A percentile compares a stretch with the other conserved stretches of the same genome.
phyloP scores from a whole-genome alignment of 2,888 invertebrate species.

The Morpho achilles region DNA sequence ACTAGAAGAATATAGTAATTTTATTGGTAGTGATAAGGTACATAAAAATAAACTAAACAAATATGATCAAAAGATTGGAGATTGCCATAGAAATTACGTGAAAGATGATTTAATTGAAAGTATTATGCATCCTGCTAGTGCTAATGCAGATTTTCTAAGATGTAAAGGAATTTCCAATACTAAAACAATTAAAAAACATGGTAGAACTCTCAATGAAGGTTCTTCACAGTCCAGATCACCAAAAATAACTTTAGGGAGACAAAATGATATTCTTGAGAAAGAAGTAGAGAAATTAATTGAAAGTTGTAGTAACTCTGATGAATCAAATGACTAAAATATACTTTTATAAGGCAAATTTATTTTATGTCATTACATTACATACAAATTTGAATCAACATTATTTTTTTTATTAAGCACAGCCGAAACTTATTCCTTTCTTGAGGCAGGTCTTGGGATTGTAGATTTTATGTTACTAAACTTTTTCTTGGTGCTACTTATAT shows the following conservation, averaged over 20 bases:
- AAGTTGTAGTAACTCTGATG: constrained; percentile 44
- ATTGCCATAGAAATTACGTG: constrained; percentile 35
- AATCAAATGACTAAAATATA: constrained; percentile 30
- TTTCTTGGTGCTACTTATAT: constrained; percentile 49
- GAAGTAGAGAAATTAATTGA: constrained; percentile 58
- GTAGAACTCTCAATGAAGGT: constrained; percentile 33
- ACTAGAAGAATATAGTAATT: constrained; percentile 35
- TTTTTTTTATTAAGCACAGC: not conserved
- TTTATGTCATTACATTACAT: not conserved
- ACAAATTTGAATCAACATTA: constrained; percentile 1
- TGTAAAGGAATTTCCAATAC: constrained; percentile 28
- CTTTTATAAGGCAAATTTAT: not conserved
- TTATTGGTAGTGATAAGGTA: constrained; percentile 25
- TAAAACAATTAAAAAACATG: constrained; percentile 36
- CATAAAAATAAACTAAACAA: constrained; percentile 26
- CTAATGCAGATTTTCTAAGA: constrained; percentile 32
- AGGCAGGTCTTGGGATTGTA: constrained; percentile 57
- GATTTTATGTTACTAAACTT: constrained; percentile 67
- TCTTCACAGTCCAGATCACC: constrained; percentile 42
- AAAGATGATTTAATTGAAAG: constrained; percentile 50
- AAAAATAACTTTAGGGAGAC: constrained; percentile 41
- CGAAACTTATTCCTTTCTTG: constrained; percentile 46
- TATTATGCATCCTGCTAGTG: constrained; percentile 41
- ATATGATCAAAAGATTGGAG: constrained; percentile 36
- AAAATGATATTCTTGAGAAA: constrained; percentile 49